Evolutionary conservation across 2,888 invertebrate genomes (phyloP).

Genomic region (Leptopilina drosophilae): DNA sequence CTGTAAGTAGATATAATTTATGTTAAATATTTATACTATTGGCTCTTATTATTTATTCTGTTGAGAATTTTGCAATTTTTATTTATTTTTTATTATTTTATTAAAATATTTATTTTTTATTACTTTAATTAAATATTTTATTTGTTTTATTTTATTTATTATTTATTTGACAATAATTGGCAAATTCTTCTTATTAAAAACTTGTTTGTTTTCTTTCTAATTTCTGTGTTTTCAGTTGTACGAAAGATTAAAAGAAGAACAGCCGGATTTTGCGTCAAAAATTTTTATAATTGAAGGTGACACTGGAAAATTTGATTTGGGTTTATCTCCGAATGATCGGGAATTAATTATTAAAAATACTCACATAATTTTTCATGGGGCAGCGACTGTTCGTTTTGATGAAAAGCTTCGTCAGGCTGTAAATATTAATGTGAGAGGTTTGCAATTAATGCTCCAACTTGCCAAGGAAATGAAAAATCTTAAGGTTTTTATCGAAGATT

Average conservation of each 20-base stretch:
- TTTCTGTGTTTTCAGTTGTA: constrained; percentile 76
- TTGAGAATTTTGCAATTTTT: background rate
- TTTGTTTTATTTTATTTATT: constrained; percentile 9
- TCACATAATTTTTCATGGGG: constrained; percentile 85
- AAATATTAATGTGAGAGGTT: constrained; percentile 84
- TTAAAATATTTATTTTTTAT: background rate
- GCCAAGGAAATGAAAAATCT: constrained; percentile 83
- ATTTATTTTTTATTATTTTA: background rate
- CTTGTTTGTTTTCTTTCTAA: too few species aligned
- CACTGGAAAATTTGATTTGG: constrained; percentile 77
- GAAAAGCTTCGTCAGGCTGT: constrained; percentile 83
- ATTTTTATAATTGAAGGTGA: constrained; percentile 81
- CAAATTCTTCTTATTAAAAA: too few species aligned
- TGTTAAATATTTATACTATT: too few species aligned
- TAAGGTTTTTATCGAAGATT: constrained; percentile 77
- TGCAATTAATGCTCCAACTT: constrained; percentile 81
- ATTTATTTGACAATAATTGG: background rate
- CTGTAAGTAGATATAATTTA: constrained; percentile 63
- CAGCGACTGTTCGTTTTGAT: constrained; percentile 87
- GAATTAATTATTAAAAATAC: constrained; percentile 78
- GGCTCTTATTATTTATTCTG: background rate
- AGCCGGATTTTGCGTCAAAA: constrained; percentile 78
- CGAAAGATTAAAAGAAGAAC: constrained; percentile 76
- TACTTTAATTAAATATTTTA: background rate
- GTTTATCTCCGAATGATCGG: constrained; percentile 78